Evolutionary conservation across 2,113 vertebrate genomes (phyloP).

Genomic region (Nematolebias whitei): DNA sequence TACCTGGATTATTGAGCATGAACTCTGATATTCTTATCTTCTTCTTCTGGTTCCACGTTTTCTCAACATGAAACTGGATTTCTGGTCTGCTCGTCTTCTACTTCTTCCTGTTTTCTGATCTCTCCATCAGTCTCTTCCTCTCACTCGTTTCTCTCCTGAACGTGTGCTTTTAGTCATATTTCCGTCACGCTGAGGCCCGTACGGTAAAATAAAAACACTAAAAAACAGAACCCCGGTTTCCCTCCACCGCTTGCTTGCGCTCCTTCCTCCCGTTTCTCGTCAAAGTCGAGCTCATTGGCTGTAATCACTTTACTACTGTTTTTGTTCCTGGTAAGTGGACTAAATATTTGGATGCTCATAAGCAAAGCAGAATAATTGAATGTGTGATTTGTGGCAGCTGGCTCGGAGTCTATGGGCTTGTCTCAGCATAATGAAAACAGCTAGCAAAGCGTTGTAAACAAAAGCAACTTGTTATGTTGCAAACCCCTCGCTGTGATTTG

Average conservation of each 20-base stretch:
- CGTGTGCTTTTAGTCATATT: neutral
- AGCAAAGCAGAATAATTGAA: slow-evolving; percentile 87
- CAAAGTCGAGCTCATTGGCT: slow-evolving; percentile 80
- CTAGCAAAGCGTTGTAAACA: slow-evolving; percentile 84
- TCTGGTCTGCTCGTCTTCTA: too few relatives aligned
- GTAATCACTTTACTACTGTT: slow-evolving; percentile 87
- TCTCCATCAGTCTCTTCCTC: neutral
- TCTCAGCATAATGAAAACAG: slow-evolving; percentile 83
- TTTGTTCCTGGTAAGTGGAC: slow-evolving; percentile 87
- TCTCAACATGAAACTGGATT: too few relatives aligned
- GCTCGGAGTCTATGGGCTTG: slow-evolving; percentile 81
- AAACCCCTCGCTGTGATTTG: slow-evolving; percentile 78
- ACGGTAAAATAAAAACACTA: neutral
- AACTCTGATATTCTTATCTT: too few relatives aligned
- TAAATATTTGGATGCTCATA: slow-evolving; percentile 89
- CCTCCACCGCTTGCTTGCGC: neutral
- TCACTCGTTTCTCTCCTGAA: neutral
- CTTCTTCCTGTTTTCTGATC: too few relatives aligned
- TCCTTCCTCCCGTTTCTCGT: slow-evolving; percentile 27
- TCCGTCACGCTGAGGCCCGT: neutral
- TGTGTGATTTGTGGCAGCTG: slow-evolving; percentile 80
- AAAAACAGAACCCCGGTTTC: slow-evolving; percentile 1
- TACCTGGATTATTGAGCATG: too few relatives aligned
- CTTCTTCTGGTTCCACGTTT: too few relatives aligned
- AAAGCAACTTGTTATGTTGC: slow-evolving; percentile 84